phyloP scores from a whole-genome alignment of 2,888 invertebrate species.

The Danaus chrysippus region DNA sequence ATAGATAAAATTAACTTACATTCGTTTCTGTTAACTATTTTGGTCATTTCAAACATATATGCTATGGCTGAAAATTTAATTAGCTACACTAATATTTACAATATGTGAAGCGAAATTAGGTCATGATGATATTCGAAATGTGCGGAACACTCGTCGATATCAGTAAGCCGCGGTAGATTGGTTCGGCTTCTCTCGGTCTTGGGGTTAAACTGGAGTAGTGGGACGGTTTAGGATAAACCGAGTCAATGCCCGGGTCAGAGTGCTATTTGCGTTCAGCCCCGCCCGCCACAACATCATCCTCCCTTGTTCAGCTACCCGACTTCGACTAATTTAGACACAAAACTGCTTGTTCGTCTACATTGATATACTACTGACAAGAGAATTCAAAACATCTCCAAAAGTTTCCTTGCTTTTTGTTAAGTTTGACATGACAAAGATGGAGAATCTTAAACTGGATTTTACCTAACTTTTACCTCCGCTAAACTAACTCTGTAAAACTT shows the following conservation, averaged over 20 bases:
- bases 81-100: not conserved
- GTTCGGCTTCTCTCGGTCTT: slow-evolving; percentile 42
- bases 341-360: slow-evolving; percentile 40
- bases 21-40: not conserved
- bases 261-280: slow-evolving; percentile 70
- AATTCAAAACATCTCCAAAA: slow-evolving; percentile 15
- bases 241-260: slow-evolving; percentile 78
- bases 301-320: slow-evolving; percentile 62
- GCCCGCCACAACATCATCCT: slow-evolving; percentile 52
- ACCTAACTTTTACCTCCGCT: too few relatives aligned
- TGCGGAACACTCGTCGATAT: slow-evolving; percentile 35
- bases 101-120: slow-evolving; percentile 40
- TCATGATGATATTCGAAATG: slow-evolving; percentile 53
- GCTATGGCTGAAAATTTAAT: slow-evolving; percentile 1
- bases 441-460: too few relatives aligned
- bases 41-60: not conserved
- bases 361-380: slow-evolving; percentile 40
- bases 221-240: slow-evolving; percentile 78
- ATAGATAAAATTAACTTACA: not conserved
- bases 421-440: slow-evolving; percentile 9
- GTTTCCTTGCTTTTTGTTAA: slow-evolving; percentile 12
- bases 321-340: slow-evolving; percentile 63
- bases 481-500: too few relatives aligned
- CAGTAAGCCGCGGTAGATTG: slow-evolving; percentile 38
- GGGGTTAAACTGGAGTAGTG: slow-evolving; percentile 73